Evolutionary conservation across 2,113 vertebrate species (phyloP).

Genomic region (Halcyon malimbica): DNA sequence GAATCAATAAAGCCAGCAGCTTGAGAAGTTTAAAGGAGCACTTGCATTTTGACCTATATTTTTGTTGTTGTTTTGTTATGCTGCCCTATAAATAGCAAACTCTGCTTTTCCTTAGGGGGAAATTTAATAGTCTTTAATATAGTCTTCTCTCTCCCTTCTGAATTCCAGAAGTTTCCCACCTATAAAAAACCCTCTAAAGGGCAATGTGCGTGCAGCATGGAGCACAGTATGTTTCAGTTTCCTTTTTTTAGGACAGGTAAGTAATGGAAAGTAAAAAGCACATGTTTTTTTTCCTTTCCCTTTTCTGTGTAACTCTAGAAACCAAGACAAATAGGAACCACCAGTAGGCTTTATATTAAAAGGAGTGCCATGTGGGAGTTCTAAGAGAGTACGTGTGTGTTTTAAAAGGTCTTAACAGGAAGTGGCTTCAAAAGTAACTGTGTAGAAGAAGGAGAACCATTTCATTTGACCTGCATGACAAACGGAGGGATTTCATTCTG

Average conservation of each 20-base stretch:
- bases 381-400: neutral
- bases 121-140: neutral
- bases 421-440: neutral
- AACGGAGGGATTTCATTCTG: neutral
- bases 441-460: neutral
- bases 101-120: neutral
- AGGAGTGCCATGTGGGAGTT: neutral
- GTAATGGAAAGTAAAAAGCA: neutral
- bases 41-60: slow-evolving; percentile 3
- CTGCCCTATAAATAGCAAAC: neutral
- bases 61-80: neutral
- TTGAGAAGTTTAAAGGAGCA: neutral
- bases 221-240: neutral
- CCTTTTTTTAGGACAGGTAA: neutral
- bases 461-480: neutral
- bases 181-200: neutral
- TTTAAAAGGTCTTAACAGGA: neutral
- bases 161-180: neutral
- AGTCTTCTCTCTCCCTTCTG: neutral
- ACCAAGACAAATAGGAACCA: neutral
- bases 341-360: neutral
- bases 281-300: neutral
- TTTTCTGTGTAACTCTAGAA: neutral
- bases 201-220: neutral
- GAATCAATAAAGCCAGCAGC: neutral